These are phyloP conservation scores for Melieria crassipennis DNA, from an alignment of 2,888 invertebrate genomes.

Conservation along the genomic window DNA sequence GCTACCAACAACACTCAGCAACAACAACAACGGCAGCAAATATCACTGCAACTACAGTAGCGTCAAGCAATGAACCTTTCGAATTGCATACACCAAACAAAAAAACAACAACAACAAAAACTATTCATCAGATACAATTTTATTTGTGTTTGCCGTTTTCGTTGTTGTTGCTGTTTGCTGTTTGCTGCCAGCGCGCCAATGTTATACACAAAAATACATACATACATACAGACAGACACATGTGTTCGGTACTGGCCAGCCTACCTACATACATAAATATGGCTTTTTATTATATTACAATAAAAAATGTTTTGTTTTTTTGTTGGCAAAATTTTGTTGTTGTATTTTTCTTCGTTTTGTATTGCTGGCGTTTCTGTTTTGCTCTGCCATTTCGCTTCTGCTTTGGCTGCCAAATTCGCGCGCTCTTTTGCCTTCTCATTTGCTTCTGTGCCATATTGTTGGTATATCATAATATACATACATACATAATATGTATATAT, in stretches of 20 bases:
- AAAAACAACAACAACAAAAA: not conserved
- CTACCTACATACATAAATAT: too few relatives aligned
- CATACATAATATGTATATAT: too few relatives aligned
- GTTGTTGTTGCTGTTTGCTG: not conserved
- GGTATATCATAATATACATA: too few relatives aligned
- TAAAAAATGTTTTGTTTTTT: not conserved
- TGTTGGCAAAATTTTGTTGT: not conserved
- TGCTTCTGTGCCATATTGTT: too few relatives aligned
- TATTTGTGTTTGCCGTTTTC: constrained; percentile 2
- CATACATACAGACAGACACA: too few relatives aligned
- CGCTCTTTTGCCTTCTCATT: not conserved
- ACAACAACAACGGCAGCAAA: not conserved
- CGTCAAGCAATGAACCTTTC: not conserved
- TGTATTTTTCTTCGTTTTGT: not conserved
- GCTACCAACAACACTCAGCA: constrained; percentile 1
- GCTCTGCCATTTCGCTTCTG: not conserved
- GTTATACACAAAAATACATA: too few relatives aligned
- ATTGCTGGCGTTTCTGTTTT: constrained; percentile 9
- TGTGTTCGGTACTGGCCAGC: too few relatives aligned
- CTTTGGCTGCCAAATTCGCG: not conserved
- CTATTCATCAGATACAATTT: not conserved
- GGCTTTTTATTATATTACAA: too few relatives aligned
- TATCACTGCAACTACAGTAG: not conserved
- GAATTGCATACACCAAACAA: not conserved
- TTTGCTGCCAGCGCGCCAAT: not conserved